phyloP scores from a whole-genome alignment of 2,797 vertebrate genomes.

The Phataginus tricuspis region DNA sequence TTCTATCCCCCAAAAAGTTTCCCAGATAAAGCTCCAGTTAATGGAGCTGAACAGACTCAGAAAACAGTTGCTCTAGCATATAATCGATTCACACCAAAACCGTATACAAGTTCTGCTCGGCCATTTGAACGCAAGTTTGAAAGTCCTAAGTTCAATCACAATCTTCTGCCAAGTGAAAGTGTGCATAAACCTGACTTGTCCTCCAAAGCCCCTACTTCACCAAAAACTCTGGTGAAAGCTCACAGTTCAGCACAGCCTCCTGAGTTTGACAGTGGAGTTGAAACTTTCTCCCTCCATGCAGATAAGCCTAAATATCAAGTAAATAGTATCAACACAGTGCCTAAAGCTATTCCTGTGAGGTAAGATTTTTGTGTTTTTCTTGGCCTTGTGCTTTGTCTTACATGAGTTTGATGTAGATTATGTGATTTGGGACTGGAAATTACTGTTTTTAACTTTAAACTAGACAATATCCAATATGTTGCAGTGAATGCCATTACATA shows the following conservation, averaged over 20 bases:
- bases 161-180: conserved; percentile 95
- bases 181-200: conserved; percentile 87
- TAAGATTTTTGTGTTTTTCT: conserved; percentile 77
- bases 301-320: conserved; percentile 97
- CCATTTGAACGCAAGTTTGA: conserved; percentile 98
- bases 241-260: conserved; percentile 91
- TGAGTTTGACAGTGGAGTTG: conserved; percentile 94
- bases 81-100: conserved; percentile 93
- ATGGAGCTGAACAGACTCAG: conserved; percentile 90
- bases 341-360: conserved; percentile 98
- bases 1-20: conserved; percentile 95
- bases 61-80: conserved; percentile 89
- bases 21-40: conserved; percentile 92
- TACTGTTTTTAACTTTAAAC: not conserved
- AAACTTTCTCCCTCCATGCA: conserved; percentile 93
- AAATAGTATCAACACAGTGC: conserved; percentile 94
- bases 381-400: not conserved
- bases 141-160: conserved; percentile 99
- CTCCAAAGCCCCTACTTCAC: conserved; percentile 88
- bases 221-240: conserved; percentile 88
- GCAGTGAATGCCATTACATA: not conserved
- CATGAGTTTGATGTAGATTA: not conserved
- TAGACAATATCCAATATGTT: not conserved
- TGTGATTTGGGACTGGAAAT: not conserved
- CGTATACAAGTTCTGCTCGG: conserved; percentile 92